Evolutionary conservation across 2,113 vertebrate genomes (phyloP), one percentile per base, ranked within the genome.

Genomic region (Notothenia coriiceps): DNA sequence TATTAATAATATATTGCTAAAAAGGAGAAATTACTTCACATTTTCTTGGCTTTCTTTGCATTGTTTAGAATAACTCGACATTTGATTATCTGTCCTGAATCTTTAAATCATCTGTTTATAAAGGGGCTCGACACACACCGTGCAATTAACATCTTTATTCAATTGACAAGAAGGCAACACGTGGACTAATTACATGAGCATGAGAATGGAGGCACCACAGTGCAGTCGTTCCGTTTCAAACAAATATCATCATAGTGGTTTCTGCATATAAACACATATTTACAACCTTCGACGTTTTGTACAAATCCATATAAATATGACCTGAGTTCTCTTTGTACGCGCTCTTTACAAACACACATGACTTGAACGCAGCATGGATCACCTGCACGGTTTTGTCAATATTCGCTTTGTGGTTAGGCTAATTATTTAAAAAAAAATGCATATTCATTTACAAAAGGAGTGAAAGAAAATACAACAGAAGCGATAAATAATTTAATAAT

Each of bases 221-320:
- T 92, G 90, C 89, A 84, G 90, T 91, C 84, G 87, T 82, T 86
- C 72, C 69, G 71, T 91, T 90, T 88, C 75, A 84, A 88, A 94
- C 90, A 88, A 92, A 94, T 91, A 92, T 83, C 85, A 89, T 93
- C 91, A 90, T 94, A 94, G 94, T 95, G 95, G 94, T 96, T 40
- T 95, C 93, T 92, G 89, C 88, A 90, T 94, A 95, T 93, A 88
- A 92, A 94, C 93, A 94, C 90, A 72, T 95, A 95, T 96, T 92
- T 95, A 96, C 94, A 96, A 83, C 89, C 95, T 96, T 95, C 92
- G 83, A 94, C 84, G 88, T 90, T 93, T 94, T 95, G 80, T 95
- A 95, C 95, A 95, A 93, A 93, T 94, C 85, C 82, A 88, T 94
- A 95, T 95, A 96, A 95, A 93, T 95, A 95, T 93, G 90, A 94